These are phyloP conservation scores for Pachypeltis micranthus DNA, from an alignment of 1,140 invertebrate genomes.

Conservation along the genomic window DNA sequence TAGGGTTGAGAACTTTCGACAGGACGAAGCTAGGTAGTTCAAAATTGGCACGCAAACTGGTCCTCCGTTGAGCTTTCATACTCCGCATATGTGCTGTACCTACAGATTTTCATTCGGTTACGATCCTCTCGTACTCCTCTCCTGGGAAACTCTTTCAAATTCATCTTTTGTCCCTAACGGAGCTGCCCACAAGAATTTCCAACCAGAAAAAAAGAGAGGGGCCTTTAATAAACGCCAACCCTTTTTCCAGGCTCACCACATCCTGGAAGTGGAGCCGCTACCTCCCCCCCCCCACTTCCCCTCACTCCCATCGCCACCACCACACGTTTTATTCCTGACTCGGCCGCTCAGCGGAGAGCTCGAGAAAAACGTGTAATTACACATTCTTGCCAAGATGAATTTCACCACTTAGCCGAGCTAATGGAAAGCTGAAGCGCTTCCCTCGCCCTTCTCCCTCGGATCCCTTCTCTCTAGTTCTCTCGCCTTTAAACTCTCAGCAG, in stretches of 20 bases:
- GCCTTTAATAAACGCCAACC: neutral
- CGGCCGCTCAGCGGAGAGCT: neutral
- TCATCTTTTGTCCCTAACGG: neutral
- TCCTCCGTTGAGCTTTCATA: no score
- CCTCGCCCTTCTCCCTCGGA: neutral
- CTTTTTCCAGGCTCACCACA: neutral
- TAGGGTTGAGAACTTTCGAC: no score
- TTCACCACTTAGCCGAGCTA: neutral
- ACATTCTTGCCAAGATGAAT: neutral
- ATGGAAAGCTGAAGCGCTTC: neutral
- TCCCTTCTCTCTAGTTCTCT: no score
- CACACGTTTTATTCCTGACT: neutral
- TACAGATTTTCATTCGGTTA: no score
- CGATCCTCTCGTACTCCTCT: no score
- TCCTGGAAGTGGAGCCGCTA: neutral
- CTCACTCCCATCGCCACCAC: no score
- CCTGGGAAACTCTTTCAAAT: neutral
- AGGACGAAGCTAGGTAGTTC: no score
- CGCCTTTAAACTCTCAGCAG: neutral
- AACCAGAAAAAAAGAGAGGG: neutral
- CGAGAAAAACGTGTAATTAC: no score
- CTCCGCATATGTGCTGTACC: no score
- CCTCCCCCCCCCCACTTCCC: no score
- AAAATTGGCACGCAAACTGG: no score
- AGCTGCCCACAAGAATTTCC: neutral